phyloP scores from a whole-genome alignment of 2,888 invertebrate genomes.

The Sesia apiformis region DNA sequence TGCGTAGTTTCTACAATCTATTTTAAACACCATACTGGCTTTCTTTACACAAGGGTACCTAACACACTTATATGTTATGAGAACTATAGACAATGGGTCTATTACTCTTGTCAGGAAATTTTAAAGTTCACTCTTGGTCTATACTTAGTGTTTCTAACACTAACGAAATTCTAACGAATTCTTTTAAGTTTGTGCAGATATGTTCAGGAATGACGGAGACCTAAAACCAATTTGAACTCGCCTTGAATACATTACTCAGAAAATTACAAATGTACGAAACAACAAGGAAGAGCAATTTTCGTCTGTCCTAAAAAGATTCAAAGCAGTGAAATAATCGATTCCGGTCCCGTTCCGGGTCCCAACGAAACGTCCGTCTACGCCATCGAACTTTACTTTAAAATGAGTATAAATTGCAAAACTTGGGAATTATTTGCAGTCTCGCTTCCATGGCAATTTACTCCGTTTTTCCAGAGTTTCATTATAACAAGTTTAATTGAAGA shows the following conservation, averaged over 20 bases:
- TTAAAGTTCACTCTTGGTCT: too few species aligned
- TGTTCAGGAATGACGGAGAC: not conserved
- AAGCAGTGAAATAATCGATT: slow-evolving; percentile 41
- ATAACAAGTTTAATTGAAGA: slow-evolving; percentile 70
- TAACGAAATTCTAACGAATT: too few species aligned
- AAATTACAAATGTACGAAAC: not conserved
- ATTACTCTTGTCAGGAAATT: too few species aligned
- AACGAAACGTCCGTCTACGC: slow-evolving; percentile 34
- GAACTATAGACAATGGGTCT: too few species aligned
- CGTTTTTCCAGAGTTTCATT: slow-evolving; percentile 63
- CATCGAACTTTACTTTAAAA: slow-evolving; percentile 52
- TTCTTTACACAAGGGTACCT: too few species aligned
- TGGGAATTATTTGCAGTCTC: slow-evolving; percentile 59
- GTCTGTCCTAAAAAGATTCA: slow-evolving; percentile 19
- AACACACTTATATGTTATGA: too few species aligned
- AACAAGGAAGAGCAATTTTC: slow-evolving; percentile 18
- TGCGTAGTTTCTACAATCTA: too few species aligned
- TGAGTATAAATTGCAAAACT: slow-evolving; percentile 65
- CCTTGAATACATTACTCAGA: not conserved
- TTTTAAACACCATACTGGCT: too few species aligned
- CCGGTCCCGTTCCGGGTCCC: slow-evolving; percentile 17
- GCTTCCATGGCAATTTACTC: slow-evolving; percentile 49
- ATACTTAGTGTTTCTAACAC: too few species aligned
- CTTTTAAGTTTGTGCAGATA: not conserved
- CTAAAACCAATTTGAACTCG: not conserved